These are phyloP conservation scores for Kobus ellipsiprymnus DNA, from an alignment of 2,113 vertebrate species.

Conservation along the genomic window DNA sequence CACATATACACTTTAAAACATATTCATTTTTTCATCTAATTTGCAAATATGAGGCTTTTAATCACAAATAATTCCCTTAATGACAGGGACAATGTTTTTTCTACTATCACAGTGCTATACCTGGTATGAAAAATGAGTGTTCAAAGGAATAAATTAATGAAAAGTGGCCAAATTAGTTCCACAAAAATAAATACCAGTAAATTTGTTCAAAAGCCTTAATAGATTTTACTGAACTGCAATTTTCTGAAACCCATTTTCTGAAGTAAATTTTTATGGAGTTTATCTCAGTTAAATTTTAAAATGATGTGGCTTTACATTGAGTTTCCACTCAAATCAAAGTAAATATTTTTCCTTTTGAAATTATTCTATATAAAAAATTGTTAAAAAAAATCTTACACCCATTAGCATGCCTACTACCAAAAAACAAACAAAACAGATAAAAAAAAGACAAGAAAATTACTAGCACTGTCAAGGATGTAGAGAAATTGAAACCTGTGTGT, in stretches of 20 bases:
- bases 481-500: not conserved
- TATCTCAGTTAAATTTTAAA: not conserved
- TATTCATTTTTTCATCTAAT: not conserved
- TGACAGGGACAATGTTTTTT: not conserved
- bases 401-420: not conserved
- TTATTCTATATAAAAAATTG: not conserved
- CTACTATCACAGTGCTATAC: not conserved
- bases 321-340: not conserved
- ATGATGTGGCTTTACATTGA: not conserved
- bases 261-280: not conserved
- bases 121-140: not conserved
- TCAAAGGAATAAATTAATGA: not conserved
- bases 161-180: not conserved
- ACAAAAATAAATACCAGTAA: conserved; percentile 2
- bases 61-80: not conserved
- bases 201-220: not conserved
- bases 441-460: not conserved
- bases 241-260: not conserved
- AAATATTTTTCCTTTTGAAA: not conserved
- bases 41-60: not conserved
- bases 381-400: not conserved
- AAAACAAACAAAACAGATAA: not conserved
- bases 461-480: not conserved
- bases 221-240: not conserved
- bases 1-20: not conserved